A percentile compares a stretch with the other conserved stretches of the same genome.
Evolutionary conservation across 2,888 invertebrate genomes (phyloP).

Genomic region (Monochamus alternatus): DNA sequence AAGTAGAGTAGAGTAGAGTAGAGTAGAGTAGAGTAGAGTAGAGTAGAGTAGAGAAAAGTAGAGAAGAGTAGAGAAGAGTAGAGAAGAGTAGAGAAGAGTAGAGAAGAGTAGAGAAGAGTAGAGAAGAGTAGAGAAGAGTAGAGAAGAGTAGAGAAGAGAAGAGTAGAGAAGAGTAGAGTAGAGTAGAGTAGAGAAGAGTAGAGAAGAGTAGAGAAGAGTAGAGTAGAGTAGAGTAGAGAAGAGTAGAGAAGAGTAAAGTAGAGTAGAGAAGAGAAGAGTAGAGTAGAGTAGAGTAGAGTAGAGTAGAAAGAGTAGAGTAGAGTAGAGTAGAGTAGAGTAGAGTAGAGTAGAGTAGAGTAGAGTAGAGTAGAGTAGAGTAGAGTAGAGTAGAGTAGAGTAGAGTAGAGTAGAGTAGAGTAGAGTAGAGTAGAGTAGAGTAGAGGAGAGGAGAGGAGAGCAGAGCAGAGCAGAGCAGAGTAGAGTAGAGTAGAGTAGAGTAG

Average conservation of each 20-base stretch:
- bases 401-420: conserved; percentile 9
- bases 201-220: neutral
- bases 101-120: neutral
- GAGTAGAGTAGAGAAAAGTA: neutral
- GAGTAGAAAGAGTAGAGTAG: conserved; percentile 10
- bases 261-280: neutral
- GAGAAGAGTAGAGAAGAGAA: neutral
- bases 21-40: neutral
- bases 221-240: neutral
- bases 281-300: neutral
- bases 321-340: conserved; percentile 10
- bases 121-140: neutral
- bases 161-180: neutral
- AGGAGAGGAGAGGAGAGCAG: too few relatives aligned
- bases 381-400: conserved; percentile 7
- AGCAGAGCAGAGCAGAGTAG: too few relatives aligned
- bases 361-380: conserved; percentile 5
- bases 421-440: conserved; percentile 3
- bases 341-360: conserved; percentile 8
- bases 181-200: neutral
- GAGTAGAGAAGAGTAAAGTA: neutral
- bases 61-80: neutral
- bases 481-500: neutral
- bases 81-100: neutral
- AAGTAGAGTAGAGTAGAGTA: neutral